Evolutionary conservation across 2,113 vertebrate genomes (phyloP).

Genomic region (Salvelinus sp.): DNA sequence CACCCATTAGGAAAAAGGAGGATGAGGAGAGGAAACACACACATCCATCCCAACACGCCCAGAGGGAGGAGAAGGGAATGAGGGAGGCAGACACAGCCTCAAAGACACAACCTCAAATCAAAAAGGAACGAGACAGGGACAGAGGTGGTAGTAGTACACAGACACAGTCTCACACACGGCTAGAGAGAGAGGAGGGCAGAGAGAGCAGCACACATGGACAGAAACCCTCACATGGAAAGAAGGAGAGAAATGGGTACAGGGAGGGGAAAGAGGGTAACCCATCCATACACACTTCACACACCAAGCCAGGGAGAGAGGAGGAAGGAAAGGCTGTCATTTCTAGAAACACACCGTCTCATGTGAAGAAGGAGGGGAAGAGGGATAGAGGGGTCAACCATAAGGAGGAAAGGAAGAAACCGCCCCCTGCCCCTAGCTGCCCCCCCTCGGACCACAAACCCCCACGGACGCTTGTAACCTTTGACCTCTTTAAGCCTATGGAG

Average conservation of each 20-base stretch:
- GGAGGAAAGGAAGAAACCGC: conserved; percentile 69
- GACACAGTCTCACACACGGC: conserved; percentile 21
- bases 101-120: conserved; percentile 47
- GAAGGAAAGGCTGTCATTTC: conserved; percentile 44
- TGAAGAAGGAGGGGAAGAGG: conserved; percentile 60
- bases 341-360: conserved; percentile 27
- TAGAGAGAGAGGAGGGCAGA: conserved; percentile 53
- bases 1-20: conserved; percentile 45
- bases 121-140: conserved; percentile 64
- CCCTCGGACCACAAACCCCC: conserved; percentile 62
- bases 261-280: conserved; percentile 41
- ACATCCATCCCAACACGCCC: conserved; percentile 21
- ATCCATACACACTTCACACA: conserved; percentile 8
- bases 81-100: conserved; percentile 46
- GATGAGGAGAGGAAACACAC: conserved; percentile 54
- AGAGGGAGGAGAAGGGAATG: conserved; percentile 57
- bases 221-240: conserved; percentile 65
- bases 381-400: conserved; percentile 54
- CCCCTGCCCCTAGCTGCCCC: conserved; percentile 22
- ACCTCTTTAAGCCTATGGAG: conserved; percentile 71
- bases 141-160: conserved; percentile 20
- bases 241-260: conserved; percentile 70
- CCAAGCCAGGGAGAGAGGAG: conserved; percentile 59
- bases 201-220: conserved; percentile 55
- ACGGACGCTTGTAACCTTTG: conserved; percentile 70